Percentiles rank a stretch among this genome's conserved stretches.
phyloP scores from a whole-genome alignment of 2,113 vertebrate genomes.

The Suricata suricatta region DNA sequence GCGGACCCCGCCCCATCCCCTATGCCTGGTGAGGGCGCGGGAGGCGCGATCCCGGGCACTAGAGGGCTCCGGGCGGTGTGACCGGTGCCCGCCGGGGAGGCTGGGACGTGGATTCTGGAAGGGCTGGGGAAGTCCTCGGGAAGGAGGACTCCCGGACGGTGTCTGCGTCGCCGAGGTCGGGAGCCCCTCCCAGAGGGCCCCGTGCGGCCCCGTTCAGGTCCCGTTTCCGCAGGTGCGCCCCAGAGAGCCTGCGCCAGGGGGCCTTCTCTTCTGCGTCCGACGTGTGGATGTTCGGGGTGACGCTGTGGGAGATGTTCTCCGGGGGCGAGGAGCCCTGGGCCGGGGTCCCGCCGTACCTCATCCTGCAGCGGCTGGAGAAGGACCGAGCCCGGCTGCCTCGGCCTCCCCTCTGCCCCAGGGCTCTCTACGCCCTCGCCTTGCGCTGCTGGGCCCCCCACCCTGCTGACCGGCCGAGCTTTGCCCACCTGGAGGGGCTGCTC shows the following conservation, averaged over 20 bases:
- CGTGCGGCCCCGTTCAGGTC: background rate
- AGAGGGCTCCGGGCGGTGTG: no score
- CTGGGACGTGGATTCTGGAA: background rate
- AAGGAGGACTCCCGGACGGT: background rate
- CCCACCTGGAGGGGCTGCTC: slow-evolving; percentile 83
- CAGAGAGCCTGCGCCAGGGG: slow-evolving; percentile 91
- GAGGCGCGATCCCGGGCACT: no score
- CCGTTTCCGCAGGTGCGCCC: slow-evolving; percentile 89
- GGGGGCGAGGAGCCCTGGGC: slow-evolving; percentile 93
- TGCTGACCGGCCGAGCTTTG: slow-evolving; percentile 88
- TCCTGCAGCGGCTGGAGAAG: slow-evolving; percentile 88
- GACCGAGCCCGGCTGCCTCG: slow-evolving; percentile 89
- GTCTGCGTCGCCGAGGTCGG: background rate
- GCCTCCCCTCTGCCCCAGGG: slow-evolving; percentile 88
- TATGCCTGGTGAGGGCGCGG: slow-evolving; percentile 89
- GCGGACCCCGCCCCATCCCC: slow-evolving; percentile 89
- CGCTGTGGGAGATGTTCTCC: slow-evolving; percentile 95
- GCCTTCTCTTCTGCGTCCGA: slow-evolving; percentile 92
- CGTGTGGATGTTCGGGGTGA: slow-evolving; percentile 94
- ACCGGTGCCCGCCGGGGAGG: background rate
- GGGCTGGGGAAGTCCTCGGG: background rate
- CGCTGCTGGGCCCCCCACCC: slow-evolving; percentile 90
- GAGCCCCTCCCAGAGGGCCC: background rate
- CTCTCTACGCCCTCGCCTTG: slow-evolving; percentile 87
- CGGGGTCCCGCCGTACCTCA: slow-evolving; percentile 80